Base-by-base conservation (phyloP, 2,888 invertebrate genomes). In the Drosophila merina region DNA sequence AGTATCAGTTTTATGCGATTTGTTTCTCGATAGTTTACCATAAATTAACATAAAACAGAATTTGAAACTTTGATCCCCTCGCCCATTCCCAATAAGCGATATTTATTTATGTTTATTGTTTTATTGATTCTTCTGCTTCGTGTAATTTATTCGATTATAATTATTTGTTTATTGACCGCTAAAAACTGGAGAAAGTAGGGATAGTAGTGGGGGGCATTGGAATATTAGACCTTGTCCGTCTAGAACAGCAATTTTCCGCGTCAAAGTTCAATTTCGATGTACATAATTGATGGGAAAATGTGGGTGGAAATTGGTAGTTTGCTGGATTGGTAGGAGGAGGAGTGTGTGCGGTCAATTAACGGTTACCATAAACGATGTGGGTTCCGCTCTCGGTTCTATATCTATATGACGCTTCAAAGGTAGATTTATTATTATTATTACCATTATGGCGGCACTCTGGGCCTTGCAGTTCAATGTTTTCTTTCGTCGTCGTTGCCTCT, bases 191-290 rank as follows among this genome's bases (percentile, higher is more conserved):
- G 28, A 28, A 28, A 28, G 28, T 28, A 28, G 4, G 28, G 28
- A 6, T 28, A 28, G 28, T 28, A 2, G 1, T 3, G 12, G 4
- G 40, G 8, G 26, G 10, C 20, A 20, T 20, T 2, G 20, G 3
- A 1, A 4, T 8, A 40, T 7, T 6, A 14, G 47, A 9, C 30
- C 31, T 3, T n/a, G 47, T 9, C 38, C 42, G 20, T 20, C 31
- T 28, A 14, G 3, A 54, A 31, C 14, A 54, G 25, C 31, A 45
- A 54, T 64, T 64, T 62, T n/a, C 12, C 60, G 64, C 72, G 77
- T 79, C 80, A 80, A 86, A 80, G 80, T 80, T 86, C 86, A 86
- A 83, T 86, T 79, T 74, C 47, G 71, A 71, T 55, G 63, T 40
- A 52, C 71, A 71, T 74, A 82, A 82, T 80, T 82, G 79, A 85